Evolutionary conservation across 2,888 invertebrate genomes (phyloP).

Genomic region (Rosalia funebris): DNA sequence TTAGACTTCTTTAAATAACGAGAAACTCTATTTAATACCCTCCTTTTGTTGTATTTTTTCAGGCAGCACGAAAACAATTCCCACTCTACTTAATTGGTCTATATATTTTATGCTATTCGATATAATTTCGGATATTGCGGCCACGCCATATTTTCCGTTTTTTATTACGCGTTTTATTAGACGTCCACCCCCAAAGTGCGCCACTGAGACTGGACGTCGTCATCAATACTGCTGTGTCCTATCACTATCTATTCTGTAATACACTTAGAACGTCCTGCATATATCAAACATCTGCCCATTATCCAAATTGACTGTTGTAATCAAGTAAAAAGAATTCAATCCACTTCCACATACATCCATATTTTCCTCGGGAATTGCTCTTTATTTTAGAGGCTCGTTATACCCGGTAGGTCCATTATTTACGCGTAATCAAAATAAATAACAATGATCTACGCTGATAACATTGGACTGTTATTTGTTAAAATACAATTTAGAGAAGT

Average conservation of each 20-base stretch:
- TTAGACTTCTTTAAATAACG: not conserved
- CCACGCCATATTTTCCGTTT: not conserved
- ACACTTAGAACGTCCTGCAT: slow-evolving; percentile 62
- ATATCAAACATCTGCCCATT: slow-evolving; percentile 65
- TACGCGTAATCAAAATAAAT: too few relatives aligned
- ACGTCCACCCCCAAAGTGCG: slow-evolving; percentile 1
- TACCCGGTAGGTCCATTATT: not conserved
- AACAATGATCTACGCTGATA: too few relatives aligned
- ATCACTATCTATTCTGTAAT: slow-evolving; percentile 60
- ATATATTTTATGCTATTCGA: not conserved
- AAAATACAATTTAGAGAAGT: too few relatives aligned
- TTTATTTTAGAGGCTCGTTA: slow-evolving; percentile 39
- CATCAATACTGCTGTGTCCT: slow-evolving; percentile 60
- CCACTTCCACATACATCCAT: slow-evolving; percentile 58
- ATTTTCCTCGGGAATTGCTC: slow-evolving; percentile 53
- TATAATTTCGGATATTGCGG: not conserved
- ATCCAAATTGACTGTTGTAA: slow-evolving; percentile 65
- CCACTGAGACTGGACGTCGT: slow-evolving; percentile 44
- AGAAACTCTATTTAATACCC: too few relatives aligned
- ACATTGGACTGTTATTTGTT: too few relatives aligned
- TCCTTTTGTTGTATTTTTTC: too few relatives aligned
- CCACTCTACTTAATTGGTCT: too few relatives aligned
- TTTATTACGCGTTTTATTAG: not conserved
- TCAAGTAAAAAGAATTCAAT: slow-evolving; percentile 64
- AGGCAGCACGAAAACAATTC: too few relatives aligned